Evolutionary conservation across 1,140 invertebrate genomes (phyloP), one percentile per base, ranked within the genome.

Genomic region (Latrodectus geometricus): DNA sequence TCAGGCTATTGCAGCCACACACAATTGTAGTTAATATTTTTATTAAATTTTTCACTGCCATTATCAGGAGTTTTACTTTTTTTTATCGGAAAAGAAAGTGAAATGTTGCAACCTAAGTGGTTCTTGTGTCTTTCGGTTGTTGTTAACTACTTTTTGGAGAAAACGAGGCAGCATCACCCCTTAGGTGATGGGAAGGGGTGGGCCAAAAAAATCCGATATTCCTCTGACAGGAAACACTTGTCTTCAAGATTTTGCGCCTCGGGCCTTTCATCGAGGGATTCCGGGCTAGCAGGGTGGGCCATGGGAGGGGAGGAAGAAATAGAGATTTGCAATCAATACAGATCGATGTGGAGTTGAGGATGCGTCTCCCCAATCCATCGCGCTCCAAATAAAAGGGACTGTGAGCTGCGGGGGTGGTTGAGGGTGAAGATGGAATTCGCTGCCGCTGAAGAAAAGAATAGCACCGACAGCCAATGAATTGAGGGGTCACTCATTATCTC

Each of bases 401-500:
- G 17, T 15, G 66, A 35, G 49, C 12, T 48, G 17, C 0, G 21
- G 15, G 74, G 8, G 77, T 15, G 17, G 21, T 68, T 50, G 65
- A 48, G 14, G 70, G 20, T 68, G 35, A 21, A 15, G 66, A 35
- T 70, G 69, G 69, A 81, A 72, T 81, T 54, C 79, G 66, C 61
- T 69, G 23, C 61, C 49, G n/a, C 21, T 14, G 35, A 48, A 52
- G 76, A 78, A 78, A 21, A 66, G 54, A 56, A 68, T 17, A 50
- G 35, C 21, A n/a, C 56, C 35, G 49, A 61, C 66, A 48, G 35
- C 49, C 80, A 74, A 83, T 83, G 80, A 83, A 83, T 83, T 73
- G 80, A 83, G 80, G 54, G 80, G 80, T 83, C 80, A 83, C 80
- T 83, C 80, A 83, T 83, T 83, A 83, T 74, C 80, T 69, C 74